Conservation (phyloP, 2,113 vertebrate genomes). For the Hirundichthys speculiger region DNA sequence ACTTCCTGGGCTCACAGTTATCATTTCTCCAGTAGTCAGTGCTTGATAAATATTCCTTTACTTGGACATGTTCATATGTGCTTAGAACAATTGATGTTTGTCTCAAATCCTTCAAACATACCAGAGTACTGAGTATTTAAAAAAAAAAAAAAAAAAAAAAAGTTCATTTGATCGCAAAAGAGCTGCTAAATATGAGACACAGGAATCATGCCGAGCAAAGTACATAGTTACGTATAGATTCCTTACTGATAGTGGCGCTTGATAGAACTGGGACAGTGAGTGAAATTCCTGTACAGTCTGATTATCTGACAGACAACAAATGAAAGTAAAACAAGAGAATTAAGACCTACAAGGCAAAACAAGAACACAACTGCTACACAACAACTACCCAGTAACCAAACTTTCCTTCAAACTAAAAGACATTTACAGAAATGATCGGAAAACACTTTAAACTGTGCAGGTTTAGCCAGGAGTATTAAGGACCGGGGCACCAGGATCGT, state of each 20-base stretch:
- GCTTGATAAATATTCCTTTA: constrained; percentile 50
- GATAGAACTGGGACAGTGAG: constrained; percentile 9
- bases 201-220: constrained; percentile 18
- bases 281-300: constrained; percentile 28
- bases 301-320: constrained; percentile 45
- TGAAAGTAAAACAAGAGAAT: constrained; percentile 21
- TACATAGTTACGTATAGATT: constrained; percentile 20
- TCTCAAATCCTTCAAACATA: constrained; percentile 53
- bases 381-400: constrained; percentile 53
- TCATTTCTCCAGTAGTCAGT: constrained; percentile 26
- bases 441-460: constrained; percentile 20
- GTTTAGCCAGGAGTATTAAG: constrained; percentile 27
- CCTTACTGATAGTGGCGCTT: constrained; percentile 36
- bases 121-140: constrained; percentile 25
- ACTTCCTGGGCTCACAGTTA: constrained; percentile 7
- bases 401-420: constrained; percentile 55
- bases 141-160: constrained; percentile 6
- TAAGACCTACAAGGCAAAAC: constrained; percentile 20
- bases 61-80: constrained; percentile 41
- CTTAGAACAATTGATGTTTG: constrained; percentile 27
- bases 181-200: constrained; percentile 18
- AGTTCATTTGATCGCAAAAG: constrained; percentile 9
- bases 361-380: constrained; percentile 27
- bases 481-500: constrained; percentile 14
- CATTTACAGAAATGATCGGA: constrained; percentile 36